These are phyloP conservation scores for Crotalus helleri DNA, from an alignment of 2,113 vertebrate species.

Conservation along the genomic window DNA sequence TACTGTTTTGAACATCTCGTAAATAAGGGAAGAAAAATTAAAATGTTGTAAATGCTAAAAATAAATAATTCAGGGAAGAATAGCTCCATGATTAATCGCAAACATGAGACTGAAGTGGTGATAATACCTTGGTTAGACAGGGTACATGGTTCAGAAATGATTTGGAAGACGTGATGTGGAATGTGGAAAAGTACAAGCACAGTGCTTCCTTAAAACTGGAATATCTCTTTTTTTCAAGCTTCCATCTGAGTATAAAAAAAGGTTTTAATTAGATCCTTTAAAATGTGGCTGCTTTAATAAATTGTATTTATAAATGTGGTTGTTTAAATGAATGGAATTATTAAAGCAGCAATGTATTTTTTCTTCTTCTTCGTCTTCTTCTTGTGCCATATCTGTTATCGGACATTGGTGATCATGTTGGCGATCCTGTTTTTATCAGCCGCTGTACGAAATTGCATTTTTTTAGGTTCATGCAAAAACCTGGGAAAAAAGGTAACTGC, in stretches of 20 bases:
- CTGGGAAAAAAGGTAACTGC: not conserved
- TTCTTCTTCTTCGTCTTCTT: no score
- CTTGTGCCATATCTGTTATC: no score
- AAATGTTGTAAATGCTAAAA: slow-evolving; percentile 12
- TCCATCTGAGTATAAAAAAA: not conserved
- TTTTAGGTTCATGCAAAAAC: not conserved
- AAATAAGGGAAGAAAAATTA: not conserved
- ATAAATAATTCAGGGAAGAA: not conserved
- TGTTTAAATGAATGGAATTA: not conserved
- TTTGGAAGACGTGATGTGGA: not conserved
- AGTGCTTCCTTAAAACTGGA: not conserved
- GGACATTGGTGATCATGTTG: no score
- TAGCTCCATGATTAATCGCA: not conserved
- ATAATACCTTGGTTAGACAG: slow-evolving; percentile 29
- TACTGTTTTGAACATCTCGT: not conserved
- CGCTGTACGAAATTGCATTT: not conserved
- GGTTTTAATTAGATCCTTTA: not conserved
- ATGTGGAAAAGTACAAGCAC: not conserved
- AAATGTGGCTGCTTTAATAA: not conserved
- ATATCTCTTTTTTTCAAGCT: not conserved
- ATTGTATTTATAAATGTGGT: not conserved
- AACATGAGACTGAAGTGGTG: slow-evolving; percentile 6
- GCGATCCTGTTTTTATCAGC: no score
- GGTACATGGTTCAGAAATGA: not conserved
- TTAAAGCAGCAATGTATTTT: not conserved